These are phyloP conservation scores for Sebastes nivosus DNA, from an alignment of 2,797 vertebrate genomes.

Conservation along the genomic window DNA sequence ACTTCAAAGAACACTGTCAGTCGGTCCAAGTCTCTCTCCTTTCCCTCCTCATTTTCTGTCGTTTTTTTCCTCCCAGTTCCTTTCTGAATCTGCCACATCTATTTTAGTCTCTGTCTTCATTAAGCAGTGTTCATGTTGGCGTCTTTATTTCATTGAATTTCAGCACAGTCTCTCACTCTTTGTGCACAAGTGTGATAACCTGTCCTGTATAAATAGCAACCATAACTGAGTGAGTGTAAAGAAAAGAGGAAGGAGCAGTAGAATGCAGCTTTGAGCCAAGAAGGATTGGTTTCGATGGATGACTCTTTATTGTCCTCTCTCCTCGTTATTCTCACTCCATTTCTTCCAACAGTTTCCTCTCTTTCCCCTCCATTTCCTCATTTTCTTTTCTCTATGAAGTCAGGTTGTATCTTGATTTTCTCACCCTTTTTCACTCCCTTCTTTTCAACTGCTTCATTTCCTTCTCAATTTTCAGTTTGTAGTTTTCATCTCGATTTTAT, in stretches of 20 bases:
- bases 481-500: not conserved
- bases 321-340: constrained; percentile 19
- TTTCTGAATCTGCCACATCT: not conserved
- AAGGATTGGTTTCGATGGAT: constrained; percentile 1
- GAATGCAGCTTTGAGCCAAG: not conserved
- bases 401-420: not conserved
- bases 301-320: constrained; percentile 18
- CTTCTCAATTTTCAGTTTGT: not conserved
- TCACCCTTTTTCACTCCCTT: not conserved
- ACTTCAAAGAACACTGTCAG: not conserved
- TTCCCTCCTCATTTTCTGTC: not conserved
- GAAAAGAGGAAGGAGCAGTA: not conserved
- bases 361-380: constrained; percentile 23
- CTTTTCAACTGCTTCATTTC: not conserved
- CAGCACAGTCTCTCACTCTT: not conserved
- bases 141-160: not conserved
- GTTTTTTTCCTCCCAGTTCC: not conserved
- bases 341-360: not conserved
- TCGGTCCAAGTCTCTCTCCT: not conserved
- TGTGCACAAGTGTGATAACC: not conserved
- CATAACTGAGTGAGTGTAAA: not conserved
- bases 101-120: not conserved
- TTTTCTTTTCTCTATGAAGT: not conserved
- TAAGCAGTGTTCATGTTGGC: not conserved
- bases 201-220: not conserved